Evolutionary conservation across 1,140 invertebrate species (phyloP).

Genomic region (Dinoponera quadriceps): DNA sequence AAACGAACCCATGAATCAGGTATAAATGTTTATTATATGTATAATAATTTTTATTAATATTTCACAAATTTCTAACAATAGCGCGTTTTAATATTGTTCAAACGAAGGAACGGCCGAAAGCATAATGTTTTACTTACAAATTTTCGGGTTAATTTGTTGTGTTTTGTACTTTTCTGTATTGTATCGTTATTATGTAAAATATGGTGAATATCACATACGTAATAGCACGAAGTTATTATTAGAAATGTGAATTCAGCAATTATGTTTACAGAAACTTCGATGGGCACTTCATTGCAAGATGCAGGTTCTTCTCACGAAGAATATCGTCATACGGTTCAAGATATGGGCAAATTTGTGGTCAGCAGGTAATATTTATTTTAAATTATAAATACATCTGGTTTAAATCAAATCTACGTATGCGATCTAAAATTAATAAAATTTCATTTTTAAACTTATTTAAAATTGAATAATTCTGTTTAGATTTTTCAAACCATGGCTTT

Average conservation of each 20-base stretch:
- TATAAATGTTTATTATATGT: too few species aligned
- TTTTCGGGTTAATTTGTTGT: too few species aligned
- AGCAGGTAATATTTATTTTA: constrained; percentile 75
- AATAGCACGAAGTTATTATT: neutral
- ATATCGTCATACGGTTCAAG: constrained; percentile 87
- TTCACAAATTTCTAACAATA: too few species aligned
- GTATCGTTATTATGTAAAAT: too few species aligned
- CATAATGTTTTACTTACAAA: too few species aligned
- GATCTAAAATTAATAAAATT: neutral
- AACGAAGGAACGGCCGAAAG: too few species aligned
- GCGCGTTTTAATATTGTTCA: too few species aligned
- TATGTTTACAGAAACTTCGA: constrained; percentile 90
- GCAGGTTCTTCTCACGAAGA: constrained; percentile 85
- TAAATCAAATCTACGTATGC: neutral
- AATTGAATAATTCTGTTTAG: constrained; percentile 72
- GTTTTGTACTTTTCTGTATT: too few species aligned
- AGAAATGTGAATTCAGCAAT: neutral
- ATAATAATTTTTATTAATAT: too few species aligned
- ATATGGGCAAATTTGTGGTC: constrained; percentile 71
- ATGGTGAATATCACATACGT: too few species aligned
- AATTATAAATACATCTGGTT: neutral
- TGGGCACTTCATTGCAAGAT: constrained; percentile 90
- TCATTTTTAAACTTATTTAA: neutral
- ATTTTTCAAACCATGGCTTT: constrained; percentile 88
- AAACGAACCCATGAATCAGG: too few species aligned